Base-by-base conservation (phyloP, 1,140 invertebrate species). In the Aethina tumida region DNA sequence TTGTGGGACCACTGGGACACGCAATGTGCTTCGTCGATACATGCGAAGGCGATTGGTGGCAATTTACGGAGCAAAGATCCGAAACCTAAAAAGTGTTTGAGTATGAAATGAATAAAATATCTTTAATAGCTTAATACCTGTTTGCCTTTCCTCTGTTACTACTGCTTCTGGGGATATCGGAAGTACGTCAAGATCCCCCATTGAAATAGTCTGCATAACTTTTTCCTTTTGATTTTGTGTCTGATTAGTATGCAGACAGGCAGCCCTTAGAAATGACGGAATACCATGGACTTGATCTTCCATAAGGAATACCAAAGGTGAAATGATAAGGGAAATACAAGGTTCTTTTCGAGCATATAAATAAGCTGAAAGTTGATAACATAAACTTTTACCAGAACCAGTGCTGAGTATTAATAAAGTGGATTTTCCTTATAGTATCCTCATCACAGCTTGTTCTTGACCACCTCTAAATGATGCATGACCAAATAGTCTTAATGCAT, bases 1-100 rank as follows among this genome's bases (percentile, higher is more conserved):
- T 97, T 97, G 59, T 97, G 91, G 16, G 93, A 97, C 94, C 93
- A 97, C 56, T 97, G 88, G 2, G 91, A 95, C n/a, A 97, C 77
- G 63, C 92, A 97, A 65, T 97, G 93, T 12, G 81, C 91, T 67
- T 97, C 93, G 66, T 97, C 93, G 39, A 97, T 89, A 62, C 92
- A 96, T 8, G 81, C 92, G 68, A 96, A 96, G 2, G 86, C 81
- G 50, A 97, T 84, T 10, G 84, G 81, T 12, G 91, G 89, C 12
- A 95, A 59, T 35, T 77, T 71, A 35, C 73, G 67, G 13, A 87
- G 65, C 6, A 85, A 60, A 26, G 73, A 70, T 25, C 76, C 73
- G 52, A 83, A 77, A 3, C 75, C 52, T 41, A 34, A 32, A 29
- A 15, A 43, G 27, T 67, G 19, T 18, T 26, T 2, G 10, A 14